Conservation (phyloP, 2,113 vertebrate species). For the Cercocebus atys region DNA sequence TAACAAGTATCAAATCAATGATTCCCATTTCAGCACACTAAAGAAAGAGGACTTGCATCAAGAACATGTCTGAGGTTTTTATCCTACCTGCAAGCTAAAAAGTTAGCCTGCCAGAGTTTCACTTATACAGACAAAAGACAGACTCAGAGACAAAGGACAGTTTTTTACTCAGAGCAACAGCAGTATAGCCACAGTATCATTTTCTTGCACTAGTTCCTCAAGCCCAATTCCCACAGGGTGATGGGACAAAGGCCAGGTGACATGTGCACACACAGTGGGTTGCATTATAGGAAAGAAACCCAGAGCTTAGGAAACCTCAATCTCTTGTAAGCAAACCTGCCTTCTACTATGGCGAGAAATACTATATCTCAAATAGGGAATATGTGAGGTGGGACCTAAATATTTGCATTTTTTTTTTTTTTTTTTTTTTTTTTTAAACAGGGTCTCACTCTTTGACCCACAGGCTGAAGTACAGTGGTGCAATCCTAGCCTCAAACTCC, state of each 20-base stretch:
- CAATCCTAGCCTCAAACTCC: too few relatives aligned
- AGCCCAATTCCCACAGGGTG: neutral
- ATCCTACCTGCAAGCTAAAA: neutral
- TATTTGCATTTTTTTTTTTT: neutral
- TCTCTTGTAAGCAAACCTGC: neutral
- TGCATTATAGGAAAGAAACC: neutral
- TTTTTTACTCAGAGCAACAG: neutral
- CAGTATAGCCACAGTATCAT: neutral
- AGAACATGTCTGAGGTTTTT: neutral
- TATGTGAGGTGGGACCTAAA: neutral
- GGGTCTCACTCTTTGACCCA: too few relatives aligned
- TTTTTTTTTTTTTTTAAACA: too few relatives aligned
- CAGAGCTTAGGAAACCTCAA: neutral
- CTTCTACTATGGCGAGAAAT: neutral
- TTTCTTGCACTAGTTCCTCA: neutral
- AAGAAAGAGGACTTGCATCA: neutral
- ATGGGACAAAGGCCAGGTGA: neutral
- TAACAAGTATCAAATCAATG: conserved; percentile 10
- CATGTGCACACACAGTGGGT: neutral
- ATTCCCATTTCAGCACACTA: neutral
- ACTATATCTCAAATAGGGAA: neutral
- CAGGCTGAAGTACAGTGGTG: too few relatives aligned
- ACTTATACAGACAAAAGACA: neutral
- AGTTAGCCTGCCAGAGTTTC: neutral
- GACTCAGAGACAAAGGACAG: neutral